Base-by-base conservation (phyloP, 2,113 vertebrate genomes). In the Heterotilapia buettikoferi region DNA sequence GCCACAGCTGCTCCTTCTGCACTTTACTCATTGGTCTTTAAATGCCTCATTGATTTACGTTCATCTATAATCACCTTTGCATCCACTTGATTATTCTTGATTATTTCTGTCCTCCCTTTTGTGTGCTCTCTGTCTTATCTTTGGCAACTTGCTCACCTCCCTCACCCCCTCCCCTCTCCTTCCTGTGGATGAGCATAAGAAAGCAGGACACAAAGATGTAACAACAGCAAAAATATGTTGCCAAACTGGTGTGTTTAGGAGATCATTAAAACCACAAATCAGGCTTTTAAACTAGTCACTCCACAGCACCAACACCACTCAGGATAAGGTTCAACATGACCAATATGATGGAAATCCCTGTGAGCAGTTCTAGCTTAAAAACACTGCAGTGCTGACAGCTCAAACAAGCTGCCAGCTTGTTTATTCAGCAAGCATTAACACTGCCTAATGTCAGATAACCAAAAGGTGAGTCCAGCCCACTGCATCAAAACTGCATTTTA, bases 381-480 rank as follows among this genome's bases (percentile, higher is more conserved):
- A 40, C 40, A 13, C 66, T 24, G 36, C 66, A 73, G 66, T 13
- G 3, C 68, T 26, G 40, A 5, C 40, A 0, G 38, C 21, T 24
- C 38, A 16, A 1, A 71, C 36, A 71, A 45, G 38, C 7, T 73
- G 40, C 2, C 21, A 47, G 66, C n/a, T n/a, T n/a, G 9, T 26
- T 24, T 24, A 24, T 0, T 43, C 66, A 26, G n/a, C 38, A 16
- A 24, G 13, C 40, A 71, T 71, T 43, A 71, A 43, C 7, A 16
- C 8, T 10, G 21, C 68, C 13, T 38, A 2, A 24, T 9, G n/a
- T 24, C 63, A 45, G 0, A 73, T 26, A n/a, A 26, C 13, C 38
- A 16, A 10, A 45, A 43, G 2, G 38, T 26, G 40, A 47, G 40
- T 45, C 40, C 40, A 76, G 40, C 68, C 40, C 21, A 47, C 21